Percentiles rank a stretch among this genome's conserved stretches.
phyloP scores from a whole-genome alignment of 1,140 invertebrate species.

The Diabrotica virgifera region DNA sequence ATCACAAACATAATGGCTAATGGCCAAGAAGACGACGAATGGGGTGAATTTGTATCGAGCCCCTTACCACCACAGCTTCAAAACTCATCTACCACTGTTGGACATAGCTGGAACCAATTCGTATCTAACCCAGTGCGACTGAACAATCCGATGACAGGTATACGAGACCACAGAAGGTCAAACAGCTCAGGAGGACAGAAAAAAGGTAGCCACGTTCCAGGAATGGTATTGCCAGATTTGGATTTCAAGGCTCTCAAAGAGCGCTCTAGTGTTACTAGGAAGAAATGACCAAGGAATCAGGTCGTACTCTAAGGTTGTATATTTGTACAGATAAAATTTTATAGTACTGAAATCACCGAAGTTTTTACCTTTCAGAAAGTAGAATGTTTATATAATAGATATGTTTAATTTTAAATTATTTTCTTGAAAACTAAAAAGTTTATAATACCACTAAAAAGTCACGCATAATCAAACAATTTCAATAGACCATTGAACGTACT shows the following conservation, averaged over 20 bases:
- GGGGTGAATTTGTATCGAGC: conserved; percentile 61
- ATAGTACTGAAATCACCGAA: too few relatives aligned
- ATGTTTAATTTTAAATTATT: too few relatives aligned
- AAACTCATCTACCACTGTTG: not conserved
- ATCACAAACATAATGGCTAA: not conserved
- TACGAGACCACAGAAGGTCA: conserved; percentile 9
- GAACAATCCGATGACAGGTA: conserved; percentile 31
- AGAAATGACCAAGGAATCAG: conserved; percentile 46
- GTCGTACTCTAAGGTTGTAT: conserved; percentile 37
- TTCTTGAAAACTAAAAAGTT: too few relatives aligned
- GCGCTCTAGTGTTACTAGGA: conserved; percentile 28
- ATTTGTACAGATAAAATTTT: not conserved
- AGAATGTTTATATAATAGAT: too few relatives aligned
- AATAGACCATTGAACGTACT: too few relatives aligned
- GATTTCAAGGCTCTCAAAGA: conserved; percentile 50
- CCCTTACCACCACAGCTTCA: conserved; percentile 10
- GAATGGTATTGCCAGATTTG: conserved; percentile 50
- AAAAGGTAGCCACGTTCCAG: conserved; percentile 43
- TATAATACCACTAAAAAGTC: too few relatives aligned
- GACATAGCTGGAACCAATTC: conserved; percentile 20
- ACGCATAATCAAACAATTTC: too few relatives aligned
- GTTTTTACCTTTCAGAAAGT: too few relatives aligned
- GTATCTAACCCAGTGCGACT: conserved; percentile 18
- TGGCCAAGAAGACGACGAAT: conserved; percentile 57
- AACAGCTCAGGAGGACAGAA: conserved; percentile 11